These are phyloP conservation scores for Sebastolobus alascanus DNA, from an alignment of 2,797 vertebrate genomes.

Conservation along the genomic window DNA sequence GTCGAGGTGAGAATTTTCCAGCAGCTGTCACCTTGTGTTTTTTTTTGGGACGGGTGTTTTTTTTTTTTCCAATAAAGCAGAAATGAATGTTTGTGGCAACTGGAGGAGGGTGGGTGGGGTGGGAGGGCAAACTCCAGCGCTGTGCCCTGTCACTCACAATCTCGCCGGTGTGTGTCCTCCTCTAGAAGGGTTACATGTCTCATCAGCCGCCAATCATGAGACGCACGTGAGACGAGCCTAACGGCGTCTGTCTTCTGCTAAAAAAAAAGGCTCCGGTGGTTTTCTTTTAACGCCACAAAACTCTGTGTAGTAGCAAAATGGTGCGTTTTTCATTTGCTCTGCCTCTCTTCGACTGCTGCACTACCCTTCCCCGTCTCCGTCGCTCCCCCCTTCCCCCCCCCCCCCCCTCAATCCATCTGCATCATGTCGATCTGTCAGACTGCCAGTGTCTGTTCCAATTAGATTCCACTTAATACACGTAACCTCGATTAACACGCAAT, in stretches of 20 bases:
- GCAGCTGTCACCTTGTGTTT: constrained; percentile 87
- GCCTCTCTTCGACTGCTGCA: constrained; percentile 27
- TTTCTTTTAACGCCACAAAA: constrained; percentile 41
- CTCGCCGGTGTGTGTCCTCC: constrained; percentile 78
- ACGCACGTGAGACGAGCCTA: constrained; percentile 56
- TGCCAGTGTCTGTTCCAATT: constrained; percentile 93
- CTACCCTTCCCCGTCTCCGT: constrained; percentile 49
- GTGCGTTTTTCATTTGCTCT: constrained; percentile 44
- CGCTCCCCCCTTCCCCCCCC: constrained; percentile 52
- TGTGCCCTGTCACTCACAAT: constrained; percentile 79
- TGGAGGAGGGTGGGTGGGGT: constrained; percentile 41
- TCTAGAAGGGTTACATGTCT: constrained; percentile 75
- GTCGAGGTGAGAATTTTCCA: constrained; percentile 84
- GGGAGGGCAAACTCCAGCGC: constrained; percentile 54
- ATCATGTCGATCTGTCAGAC: constrained; percentile 93
- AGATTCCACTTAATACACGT: constrained; percentile 93
- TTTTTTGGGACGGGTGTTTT: constrained; percentile 57
- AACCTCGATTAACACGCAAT: constrained; percentile 94
- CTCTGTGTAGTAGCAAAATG: constrained; percentile 39
- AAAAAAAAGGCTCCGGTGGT: constrained; percentile 38
- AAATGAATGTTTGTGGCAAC: constrained; percentile 85
- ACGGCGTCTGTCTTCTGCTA: constrained; percentile 31
- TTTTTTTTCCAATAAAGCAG: constrained; percentile 79
- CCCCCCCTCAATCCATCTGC: constrained; percentile 88
- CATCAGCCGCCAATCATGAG: constrained; percentile 79